Evolutionary conservation across 2,113 vertebrate species (phyloP).

Genomic region (Glaucidium brasilianum): DNA sequence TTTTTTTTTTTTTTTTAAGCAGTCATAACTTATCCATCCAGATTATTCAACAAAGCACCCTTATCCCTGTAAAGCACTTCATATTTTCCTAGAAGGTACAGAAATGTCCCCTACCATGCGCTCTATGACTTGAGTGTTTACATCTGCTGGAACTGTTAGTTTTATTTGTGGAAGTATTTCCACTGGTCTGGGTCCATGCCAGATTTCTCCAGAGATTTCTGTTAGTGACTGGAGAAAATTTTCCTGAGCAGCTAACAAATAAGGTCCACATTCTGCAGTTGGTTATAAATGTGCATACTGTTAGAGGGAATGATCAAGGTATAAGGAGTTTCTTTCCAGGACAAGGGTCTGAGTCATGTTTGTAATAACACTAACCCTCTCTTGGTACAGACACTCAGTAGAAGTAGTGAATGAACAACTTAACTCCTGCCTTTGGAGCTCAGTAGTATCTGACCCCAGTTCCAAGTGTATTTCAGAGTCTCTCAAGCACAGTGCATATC

Average conservation of each 20-base stretch:
- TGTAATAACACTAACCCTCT: background rate
- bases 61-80: background rate
- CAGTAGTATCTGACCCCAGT: background rate
- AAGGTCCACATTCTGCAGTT: background rate
- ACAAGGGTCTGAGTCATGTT: background rate
- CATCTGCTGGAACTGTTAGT: background rate
- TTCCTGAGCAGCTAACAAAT: background rate
- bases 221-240: background rate
- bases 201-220: background rate
- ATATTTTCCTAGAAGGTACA: background rate
- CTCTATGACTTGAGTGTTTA: background rate
- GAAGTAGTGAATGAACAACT: background rate
- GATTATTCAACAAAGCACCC: background rate
- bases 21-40: background rate
- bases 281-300: background rate
- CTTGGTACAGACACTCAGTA: background rate
- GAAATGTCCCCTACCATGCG: background rate
- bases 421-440: background rate
- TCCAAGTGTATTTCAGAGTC: background rate
- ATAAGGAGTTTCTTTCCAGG: background rate
- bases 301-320: background rate
- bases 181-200: background rate
- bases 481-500: background rate
- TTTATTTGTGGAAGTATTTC: conserved; percentile 1
- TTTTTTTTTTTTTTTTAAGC: background rate